phyloP scores from a whole-genome alignment of 2,888 invertebrate genomes.

The Biston betularia region DNA sequence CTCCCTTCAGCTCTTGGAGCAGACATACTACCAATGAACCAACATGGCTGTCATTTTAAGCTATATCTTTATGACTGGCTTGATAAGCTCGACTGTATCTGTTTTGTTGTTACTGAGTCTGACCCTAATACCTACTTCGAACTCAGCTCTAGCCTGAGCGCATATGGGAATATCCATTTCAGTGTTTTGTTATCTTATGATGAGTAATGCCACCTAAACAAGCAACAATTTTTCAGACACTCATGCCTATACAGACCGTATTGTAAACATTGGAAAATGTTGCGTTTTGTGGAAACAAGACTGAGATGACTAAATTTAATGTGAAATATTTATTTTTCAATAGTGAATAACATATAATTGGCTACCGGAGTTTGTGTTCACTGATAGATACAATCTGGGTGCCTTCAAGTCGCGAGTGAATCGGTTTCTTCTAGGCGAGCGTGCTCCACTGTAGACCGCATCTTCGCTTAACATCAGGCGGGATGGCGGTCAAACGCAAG shows the following conservation, averaged over 20 bases:
- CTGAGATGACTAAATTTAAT: background rate
- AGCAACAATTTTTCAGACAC: slow-evolving; percentile 1
- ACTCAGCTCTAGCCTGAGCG: slow-evolving; percentile 9
- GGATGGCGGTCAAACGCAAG: no score
- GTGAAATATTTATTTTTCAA: no score
- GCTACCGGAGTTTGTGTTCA: no score
- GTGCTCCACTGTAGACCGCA: no score
- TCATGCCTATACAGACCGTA: background rate
- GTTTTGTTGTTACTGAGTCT: slow-evolving; percentile 25
- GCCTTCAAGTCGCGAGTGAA: no score
- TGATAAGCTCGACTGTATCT: slow-evolving; percentile 22
- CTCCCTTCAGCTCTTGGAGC: no score
- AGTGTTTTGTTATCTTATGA: slow-evolving; percentile 9
- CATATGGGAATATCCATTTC: slow-evolving; percentile 14
- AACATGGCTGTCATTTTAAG: background rate
- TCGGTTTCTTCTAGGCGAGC: no score
- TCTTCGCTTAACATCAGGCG: no score
- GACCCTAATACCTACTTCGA: slow-evolving; percentile 35
- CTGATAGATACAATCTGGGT: no score
- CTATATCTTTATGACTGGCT: slow-evolving; percentile 25
- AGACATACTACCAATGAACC: no score
- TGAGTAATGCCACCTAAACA: slow-evolving; percentile 15
- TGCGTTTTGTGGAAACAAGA: slow-evolving; percentile 1
- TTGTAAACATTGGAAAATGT: slow-evolving; percentile 6
- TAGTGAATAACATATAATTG: no score